Conservation (phyloP, 2,888 invertebrate genomes). For the Cephus rjabovi region DNA sequence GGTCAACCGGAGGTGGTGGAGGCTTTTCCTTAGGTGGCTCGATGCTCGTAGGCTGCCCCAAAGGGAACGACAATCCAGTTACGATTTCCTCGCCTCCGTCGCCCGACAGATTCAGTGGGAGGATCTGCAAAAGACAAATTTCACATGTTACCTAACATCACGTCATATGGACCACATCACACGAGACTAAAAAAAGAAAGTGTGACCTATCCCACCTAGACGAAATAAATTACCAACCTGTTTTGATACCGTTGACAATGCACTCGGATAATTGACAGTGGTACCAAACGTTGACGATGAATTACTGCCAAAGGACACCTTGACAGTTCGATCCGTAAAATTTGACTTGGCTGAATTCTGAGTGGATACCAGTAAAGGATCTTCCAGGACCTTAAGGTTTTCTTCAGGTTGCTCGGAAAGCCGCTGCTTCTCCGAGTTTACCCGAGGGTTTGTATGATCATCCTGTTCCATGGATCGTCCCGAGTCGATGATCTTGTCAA, state of each 20-base stretch:
- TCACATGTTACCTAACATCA: background rate
- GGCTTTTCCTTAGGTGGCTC: conserved; percentile 90
- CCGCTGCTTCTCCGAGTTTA: background rate
- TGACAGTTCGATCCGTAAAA: conserved; percentile 22
- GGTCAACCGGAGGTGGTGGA: conserved; percentile 81
- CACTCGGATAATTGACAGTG: conserved; percentile 30
- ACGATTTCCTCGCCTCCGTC: conserved; percentile 64
- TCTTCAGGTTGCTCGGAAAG: background rate
- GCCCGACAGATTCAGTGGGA: conserved; percentile 56
- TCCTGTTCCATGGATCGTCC: background rate
- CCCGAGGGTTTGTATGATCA: background rate
- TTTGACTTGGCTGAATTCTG: background rate
- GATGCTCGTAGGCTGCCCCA: conserved; percentile 73
- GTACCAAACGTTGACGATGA: background rate
- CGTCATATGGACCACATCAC: background rate
- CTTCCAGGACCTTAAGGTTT: background rate
- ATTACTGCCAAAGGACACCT: conserved; percentile 38
- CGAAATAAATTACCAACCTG: conserved; percentile 32
- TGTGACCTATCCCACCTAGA: background rate
- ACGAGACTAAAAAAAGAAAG: conserved; percentile 1
- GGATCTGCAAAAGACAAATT: conserved; percentile 45
- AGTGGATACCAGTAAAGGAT: background rate
- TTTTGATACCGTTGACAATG: conserved; percentile 51
- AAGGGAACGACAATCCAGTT: conserved; percentile 65
- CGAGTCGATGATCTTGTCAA: background rate